Conservation (phyloP, 2,113 vertebrate species). For the Hippocampus guttulatus region DNA sequence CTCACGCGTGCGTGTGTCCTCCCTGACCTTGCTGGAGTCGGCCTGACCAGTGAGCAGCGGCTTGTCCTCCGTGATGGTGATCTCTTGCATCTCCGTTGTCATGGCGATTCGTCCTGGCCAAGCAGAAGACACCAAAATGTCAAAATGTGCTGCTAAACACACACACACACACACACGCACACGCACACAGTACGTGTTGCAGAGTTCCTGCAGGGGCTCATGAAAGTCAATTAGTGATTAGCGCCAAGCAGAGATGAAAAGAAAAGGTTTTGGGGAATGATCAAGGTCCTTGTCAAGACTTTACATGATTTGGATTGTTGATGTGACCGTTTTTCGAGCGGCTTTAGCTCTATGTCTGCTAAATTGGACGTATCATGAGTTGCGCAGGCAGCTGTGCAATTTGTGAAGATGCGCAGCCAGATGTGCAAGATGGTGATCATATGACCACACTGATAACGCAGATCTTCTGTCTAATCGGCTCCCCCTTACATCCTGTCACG, state of each 20-base stretch:
- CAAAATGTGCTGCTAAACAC: not conserved
- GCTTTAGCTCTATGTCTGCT: not conserved
- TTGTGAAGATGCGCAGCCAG: not conserved
- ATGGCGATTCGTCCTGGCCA: slow-evolving; percentile 59
- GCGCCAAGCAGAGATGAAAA: slow-evolving; percentile 22
- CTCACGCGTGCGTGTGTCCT: not conserved
- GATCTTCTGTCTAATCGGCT: not conserved
- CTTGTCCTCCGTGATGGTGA: slow-evolving; percentile 76
- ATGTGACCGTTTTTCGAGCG: not conserved
- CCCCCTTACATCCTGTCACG: not conserved
- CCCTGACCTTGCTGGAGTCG: slow-evolving; percentile 69
- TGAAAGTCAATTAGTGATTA: slow-evolving; percentile 61
- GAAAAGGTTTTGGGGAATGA: not conserved
- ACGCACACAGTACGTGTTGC: not conserved
- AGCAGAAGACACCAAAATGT: slow-evolving; percentile 16
- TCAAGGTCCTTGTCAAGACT: too few species aligned
- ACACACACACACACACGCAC: not conserved
- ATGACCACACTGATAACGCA: slow-evolving; percentile 19
- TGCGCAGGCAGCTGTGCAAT: not conserved
- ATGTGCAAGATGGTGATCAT: not conserved
- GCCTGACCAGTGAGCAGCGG: slow-evolving; percentile 72
- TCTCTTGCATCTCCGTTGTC: slow-evolving; percentile 79
- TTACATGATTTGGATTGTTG: not conserved
- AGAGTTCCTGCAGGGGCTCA: slow-evolving; percentile 34
- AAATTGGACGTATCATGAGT: not conserved